Evolutionary conservation across 2,888 invertebrate species (phyloP).

Genomic region (Synergus japonicus): DNA sequence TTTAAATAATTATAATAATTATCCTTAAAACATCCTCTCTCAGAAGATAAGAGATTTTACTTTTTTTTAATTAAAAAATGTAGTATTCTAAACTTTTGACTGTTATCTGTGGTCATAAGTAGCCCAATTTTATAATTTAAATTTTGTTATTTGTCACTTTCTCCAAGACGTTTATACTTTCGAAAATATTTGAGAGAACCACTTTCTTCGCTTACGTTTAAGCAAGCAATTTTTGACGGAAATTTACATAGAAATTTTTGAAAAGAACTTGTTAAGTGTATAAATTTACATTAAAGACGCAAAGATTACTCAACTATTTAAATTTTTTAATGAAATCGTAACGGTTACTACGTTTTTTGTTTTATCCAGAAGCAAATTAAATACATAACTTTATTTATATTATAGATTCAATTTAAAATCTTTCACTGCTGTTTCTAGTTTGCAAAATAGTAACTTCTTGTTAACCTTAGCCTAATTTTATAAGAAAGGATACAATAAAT

Average conservation of each 20-base stretch:
- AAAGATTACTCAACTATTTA: no score
- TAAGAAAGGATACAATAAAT: background rate
- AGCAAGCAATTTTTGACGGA: background rate
- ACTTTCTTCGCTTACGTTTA: conserved; percentile 22
- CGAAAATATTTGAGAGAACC: conserved; percentile 38
- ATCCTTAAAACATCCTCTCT: conserved; percentile 12
- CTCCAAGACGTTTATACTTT: conserved; percentile 34
- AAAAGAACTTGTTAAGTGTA: background rate
- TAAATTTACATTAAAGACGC: background rate
- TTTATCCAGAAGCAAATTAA: no score
- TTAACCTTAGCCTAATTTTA: background rate
- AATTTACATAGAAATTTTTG: background rate
- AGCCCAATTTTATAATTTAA: conserved; percentile 20
- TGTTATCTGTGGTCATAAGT: background rate
- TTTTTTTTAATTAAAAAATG: background rate
- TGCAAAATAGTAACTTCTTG: background rate
- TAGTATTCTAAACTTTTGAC: background rate
- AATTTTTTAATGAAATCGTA: no score
- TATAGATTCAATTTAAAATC: no score
- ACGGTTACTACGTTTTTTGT: no score
- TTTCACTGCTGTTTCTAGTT: background rate
- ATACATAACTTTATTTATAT: no score
- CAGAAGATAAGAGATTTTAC: conserved; percentile 39
- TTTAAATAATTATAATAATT: background rate
- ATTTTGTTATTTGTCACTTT: conserved; percentile 35